phyloP scores from a whole-genome alignment of 2,797 vertebrate species.

The Botia kubotai region DNA sequence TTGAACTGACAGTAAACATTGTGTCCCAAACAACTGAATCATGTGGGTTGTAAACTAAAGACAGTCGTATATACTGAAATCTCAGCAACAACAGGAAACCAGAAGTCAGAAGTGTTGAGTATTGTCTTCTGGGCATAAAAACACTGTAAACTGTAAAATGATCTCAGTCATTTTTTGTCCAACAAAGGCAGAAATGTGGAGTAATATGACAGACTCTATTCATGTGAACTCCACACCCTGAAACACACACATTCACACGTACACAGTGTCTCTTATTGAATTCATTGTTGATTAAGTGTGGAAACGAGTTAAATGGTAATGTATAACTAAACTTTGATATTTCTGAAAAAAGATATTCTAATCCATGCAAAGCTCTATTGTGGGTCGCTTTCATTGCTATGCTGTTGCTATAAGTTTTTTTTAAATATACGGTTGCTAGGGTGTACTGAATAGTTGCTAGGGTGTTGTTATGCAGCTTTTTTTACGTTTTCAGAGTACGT shows the following conservation, averaged over 20 bases:
- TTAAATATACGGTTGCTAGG: too few relatives aligned
- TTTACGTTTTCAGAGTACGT: too few relatives aligned
- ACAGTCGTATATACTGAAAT: conserved; percentile 43
- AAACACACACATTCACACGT: conserved; percentile 23
- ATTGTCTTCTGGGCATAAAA: conserved; percentile 48
- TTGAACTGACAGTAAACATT: conserved; percentile 24
- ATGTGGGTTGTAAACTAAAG: conserved; percentile 38
- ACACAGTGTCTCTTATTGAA: neutral
- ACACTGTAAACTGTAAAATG: conserved; percentile 42
- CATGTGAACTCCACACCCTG: conserved; percentile 49
- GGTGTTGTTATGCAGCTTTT: neutral
- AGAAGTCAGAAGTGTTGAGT: conserved; percentile 32
- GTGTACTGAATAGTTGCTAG: neutral
- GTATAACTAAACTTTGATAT: neutral
- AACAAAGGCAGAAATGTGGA: conserved; percentile 52
- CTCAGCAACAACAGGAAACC: conserved; percentile 20
- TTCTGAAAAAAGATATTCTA: neutral
- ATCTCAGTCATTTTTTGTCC: conserved; percentile 42
- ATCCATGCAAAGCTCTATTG: neutral
- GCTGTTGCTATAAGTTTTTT: neutral
- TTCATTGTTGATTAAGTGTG: neutral
- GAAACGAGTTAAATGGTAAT: neutral
- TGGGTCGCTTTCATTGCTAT: neutral
- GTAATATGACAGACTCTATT: conserved; percentile 43
- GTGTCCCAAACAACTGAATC: conserved; percentile 39